Base-by-base conservation (phyloP, 2,888 invertebrate genomes). In the Tetragnatha montana region DNA sequence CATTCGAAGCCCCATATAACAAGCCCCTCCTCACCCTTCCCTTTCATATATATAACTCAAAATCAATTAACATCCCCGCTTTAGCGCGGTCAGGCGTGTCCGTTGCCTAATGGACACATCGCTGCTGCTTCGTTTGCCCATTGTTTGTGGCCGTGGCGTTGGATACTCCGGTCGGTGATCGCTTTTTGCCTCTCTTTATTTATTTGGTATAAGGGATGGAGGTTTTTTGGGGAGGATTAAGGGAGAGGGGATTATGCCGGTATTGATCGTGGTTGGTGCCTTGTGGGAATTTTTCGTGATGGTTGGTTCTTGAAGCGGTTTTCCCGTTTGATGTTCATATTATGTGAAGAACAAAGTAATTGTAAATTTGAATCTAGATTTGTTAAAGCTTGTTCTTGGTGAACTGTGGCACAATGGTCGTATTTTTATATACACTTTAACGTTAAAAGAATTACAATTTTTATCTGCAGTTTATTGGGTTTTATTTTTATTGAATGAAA, bases 41-140 rank as follows among this genome's bases (percentile, higher is more conserved):
- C 76, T 19, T n/a, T 73, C 82, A 82, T 71, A 74, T 35, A 71
- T 71, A 82, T n/a, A 71, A 82, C 73, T 50, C 60, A 73, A 74
- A 82, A 74, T 74, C 82, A 71, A 82, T 82, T 82, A 74, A 82
- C 82, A 51, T n/a, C 82, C 1, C 47, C 6, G 22, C 60, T 17
- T 74, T 74, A 82, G 50, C 21, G 22, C 74, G 51, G 17, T 22
- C 78, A 22, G 60, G 21, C 60, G 17, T n/a, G 60, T 60, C 51
- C 50, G 22, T 8, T 35, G 60, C 70, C 81, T 71, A 70, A 81
- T 81, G 47, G 81, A 71, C 50, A 81, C 81, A 81, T 81, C 71
- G 69, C 81, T 51, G 35, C 1, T 35, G 35, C 51, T 82, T 82
- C 73, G 74, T 82, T 71, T 22, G 71, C 14, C n/a, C 50, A 22